Base-by-base conservation (phyloP, 1,140 invertebrate genomes). In the Bradysia coprophila region DNA sequence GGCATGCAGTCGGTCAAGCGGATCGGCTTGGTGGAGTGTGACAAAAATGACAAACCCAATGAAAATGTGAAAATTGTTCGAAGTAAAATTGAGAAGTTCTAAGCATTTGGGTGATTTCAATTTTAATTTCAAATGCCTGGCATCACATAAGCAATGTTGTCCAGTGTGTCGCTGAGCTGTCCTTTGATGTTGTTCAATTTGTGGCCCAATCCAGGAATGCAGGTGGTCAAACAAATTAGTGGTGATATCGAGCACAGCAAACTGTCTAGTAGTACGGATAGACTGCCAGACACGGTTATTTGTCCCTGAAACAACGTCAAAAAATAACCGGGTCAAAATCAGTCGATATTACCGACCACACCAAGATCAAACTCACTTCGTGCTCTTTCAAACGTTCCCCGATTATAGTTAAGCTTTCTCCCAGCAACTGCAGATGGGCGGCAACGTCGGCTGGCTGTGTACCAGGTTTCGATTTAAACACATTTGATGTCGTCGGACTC, bases 61-160 rank as follows among this genome's bases (percentile, higher is more conserved):
- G 91, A 96, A 61, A 83, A 90, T 55, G 71, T 97, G 1, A 79
- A 82, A 62, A 91, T 96, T 51, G 61, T 87, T 3, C 81, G 78
- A 65, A 77, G 71, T 28, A 73, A 69, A 54, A 65, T 76, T 38
- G 64, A 72, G 20, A 73, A 73, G 50, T 52, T 56, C 21, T 68
- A 54, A 52, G 15, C 24, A 28, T 28, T 8, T 28, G 6, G 24
- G 13, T 13, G 13, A 28, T 28, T 8, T 13, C 13, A 28, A 28
- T 28, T 28, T 36, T 18, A 34, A 13, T 38, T 49, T 73, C 76
- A 93, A 21, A 95, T 66, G 47, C 91, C 91, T 16, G 91, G 92
- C 91, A 95, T 96, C 47, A 95, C 87, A 56, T 94, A 96, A 1
- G 90, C 90, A 46, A 95, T 88, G 61, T 94, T 93, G 59, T 96